These are phyloP conservation scores for Cryptomyrus ogoouensis DNA, from an alignment of 2,113 vertebrate species.

Conservation along the genomic window DNA sequence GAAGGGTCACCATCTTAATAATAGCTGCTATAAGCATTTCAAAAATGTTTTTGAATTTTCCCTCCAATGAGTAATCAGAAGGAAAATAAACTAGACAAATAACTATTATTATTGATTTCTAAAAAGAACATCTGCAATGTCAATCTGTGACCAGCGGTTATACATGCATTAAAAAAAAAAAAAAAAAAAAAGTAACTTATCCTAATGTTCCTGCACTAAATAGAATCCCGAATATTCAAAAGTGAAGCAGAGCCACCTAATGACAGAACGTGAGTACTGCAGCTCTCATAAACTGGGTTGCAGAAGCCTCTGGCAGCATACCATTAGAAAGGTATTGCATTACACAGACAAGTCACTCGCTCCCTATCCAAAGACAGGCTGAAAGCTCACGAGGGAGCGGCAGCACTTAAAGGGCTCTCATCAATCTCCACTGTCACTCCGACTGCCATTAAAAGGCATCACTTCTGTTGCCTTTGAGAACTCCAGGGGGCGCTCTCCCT, in stretches of 20 bases:
- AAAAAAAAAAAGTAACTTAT: not conserved
- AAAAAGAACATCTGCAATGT: not conserved
- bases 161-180: not conserved
- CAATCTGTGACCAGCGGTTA: not conserved
- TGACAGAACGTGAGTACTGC: not conserved
- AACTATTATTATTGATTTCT: not conserved
- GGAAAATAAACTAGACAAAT: not conserved
- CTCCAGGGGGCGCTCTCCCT: not conserved
- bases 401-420: not conserved
- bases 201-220: not conserved
- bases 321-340: not conserved
- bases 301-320: too few relatives aligned
- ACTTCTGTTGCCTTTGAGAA: not conserved
- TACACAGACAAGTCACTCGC: not conserved
- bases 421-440: not conserved
- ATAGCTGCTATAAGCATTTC: not conserved
- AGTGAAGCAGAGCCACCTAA: not conserved
- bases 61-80: not conserved
- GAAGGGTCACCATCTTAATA: not conserved
- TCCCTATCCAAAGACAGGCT: not conserved
- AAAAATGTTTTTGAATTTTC: not conserved
- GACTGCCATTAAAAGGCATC: not conserved
- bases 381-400: not conserved
- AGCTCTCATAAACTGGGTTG: not conserved
- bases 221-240: not conserved